Percentiles rank a stretch among this genome's conserved stretches.
Conservation (phyloP, 2,797 vertebrate species). For the Sarcoramphus papa region DNA sequence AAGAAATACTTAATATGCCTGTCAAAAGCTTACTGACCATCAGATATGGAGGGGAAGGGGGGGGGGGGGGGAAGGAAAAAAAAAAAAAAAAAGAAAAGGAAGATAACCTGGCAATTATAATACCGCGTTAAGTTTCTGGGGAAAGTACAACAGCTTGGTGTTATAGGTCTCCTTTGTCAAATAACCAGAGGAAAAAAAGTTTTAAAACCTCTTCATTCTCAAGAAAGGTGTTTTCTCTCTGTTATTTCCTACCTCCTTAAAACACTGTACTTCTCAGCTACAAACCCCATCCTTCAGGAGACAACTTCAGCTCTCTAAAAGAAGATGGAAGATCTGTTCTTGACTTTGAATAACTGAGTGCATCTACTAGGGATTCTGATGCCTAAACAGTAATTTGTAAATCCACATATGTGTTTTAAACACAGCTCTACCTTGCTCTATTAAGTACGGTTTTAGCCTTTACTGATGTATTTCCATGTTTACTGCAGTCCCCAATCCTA, state of each 20-base stretch:
- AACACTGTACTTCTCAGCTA: background rate
- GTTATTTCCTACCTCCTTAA: background rate
- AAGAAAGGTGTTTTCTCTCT: background rate
- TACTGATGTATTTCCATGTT: background rate
- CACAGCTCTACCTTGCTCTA: background rate
- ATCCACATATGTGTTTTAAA: background rate
- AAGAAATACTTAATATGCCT: background rate
- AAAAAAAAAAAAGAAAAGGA: too few species aligned
- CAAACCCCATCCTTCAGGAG: background rate
- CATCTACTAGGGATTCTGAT: background rate
- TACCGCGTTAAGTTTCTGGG: background rate
- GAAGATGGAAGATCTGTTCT: background rate
- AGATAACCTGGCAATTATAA: too few species aligned
- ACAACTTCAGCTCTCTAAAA: background rate
- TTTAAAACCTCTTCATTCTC: background rate
- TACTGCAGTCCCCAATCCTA: background rate
- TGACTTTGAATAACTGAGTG: background rate
- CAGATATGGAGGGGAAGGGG: too few species aligned
- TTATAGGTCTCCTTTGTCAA: background rate
- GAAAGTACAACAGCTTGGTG: background rate
- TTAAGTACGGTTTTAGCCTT: background rate
- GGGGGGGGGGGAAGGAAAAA: rapidly evolving
- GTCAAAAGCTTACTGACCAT: background rate
- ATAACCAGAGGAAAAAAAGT: background rate
- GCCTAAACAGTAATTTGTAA: background rate